These are phyloP conservation scores for Agriopis marginaria DNA, from an alignment of 2,888 invertebrate genomes.

Conservation along the genomic window DNA sequence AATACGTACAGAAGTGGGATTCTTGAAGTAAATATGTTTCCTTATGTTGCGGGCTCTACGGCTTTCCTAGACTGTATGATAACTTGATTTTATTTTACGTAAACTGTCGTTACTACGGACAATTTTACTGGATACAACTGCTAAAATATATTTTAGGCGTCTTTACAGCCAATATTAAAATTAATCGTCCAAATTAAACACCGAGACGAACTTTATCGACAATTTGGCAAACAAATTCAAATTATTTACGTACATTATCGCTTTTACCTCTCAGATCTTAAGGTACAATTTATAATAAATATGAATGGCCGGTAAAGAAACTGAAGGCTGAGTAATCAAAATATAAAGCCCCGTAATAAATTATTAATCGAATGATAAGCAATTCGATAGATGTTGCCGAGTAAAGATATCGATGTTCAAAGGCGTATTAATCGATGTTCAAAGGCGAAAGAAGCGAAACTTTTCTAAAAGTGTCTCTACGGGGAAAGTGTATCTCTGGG, in stretches of 20 bases:
- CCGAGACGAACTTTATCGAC: constrained; percentile 28
- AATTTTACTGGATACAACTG: not conserved
- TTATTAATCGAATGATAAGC: constrained; percentile 39
- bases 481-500: too few relatives aligned
- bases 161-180: constrained; percentile 36
- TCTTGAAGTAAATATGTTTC: too few relatives aligned
- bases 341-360: constrained; percentile 42
- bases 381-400: constrained; percentile 31
- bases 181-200: constrained; percentile 38
- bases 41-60: too few relatives aligned
- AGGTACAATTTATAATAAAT: constrained; percentile 23
- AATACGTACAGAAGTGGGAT: too few relatives aligned
- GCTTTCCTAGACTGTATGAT: too few relatives aligned
- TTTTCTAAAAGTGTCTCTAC: too few relatives aligned
- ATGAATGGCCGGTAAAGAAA: constrained; percentile 23
- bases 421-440: too few relatives aligned
- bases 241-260: constrained; percentile 15
- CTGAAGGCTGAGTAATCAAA: constrained; percentile 38
- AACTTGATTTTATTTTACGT: not conserved
- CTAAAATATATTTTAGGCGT: constrained; percentile 25
- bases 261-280: constrained; percentile 24
- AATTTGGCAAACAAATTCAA: constrained; percentile 27
- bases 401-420: constrained; percentile 11
- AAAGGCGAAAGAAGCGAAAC: too few relatives aligned
- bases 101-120: not conserved